Percentiles rank a stretch among this genome's conserved stretches.
phyloP scores from a whole-genome alignment of 2,888 invertebrate species.

The Geophilus truncorum region DNA sequence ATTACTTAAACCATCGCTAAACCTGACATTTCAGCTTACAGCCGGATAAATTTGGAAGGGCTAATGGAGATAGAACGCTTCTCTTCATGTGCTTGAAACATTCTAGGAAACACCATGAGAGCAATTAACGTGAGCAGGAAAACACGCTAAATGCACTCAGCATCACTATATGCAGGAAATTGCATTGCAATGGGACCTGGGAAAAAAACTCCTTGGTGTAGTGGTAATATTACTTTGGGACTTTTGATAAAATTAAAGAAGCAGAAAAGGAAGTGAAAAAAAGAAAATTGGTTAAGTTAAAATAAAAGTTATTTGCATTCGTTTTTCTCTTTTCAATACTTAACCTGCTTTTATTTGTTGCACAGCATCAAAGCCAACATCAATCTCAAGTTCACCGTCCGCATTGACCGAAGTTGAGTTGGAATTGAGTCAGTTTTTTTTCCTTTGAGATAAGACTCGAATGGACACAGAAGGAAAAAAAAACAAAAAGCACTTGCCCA shows the following conservation, averaged over 20 bases:
- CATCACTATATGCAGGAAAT: constrained; percentile 10
- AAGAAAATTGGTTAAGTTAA: background rate
- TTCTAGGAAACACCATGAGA: constrained; percentile 5
- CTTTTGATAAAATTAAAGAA: background rate
- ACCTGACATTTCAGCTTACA: background rate
- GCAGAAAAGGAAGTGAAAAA: background rate
- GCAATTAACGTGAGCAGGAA: background rate
- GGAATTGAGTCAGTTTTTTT: constrained; percentile 3
- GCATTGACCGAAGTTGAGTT: background rate
- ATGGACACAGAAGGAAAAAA: background rate
- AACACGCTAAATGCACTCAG: constrained; percentile 21
- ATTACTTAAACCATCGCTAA: background rate
- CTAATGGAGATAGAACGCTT: constrained; percentile 4
- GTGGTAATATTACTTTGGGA: background rate
- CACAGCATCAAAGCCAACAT: background rate
- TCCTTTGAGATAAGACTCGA: background rate
- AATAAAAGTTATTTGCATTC: background rate
- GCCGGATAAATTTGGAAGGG: background rate
- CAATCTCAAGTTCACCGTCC: background rate
- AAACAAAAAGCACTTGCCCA: constrained; percentile 11
- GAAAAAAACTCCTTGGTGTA: background rate
- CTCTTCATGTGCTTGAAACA: background rate
- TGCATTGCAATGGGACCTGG: constrained; percentile 9
- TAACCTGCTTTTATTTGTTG: background rate
- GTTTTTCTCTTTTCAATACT: background rate